phyloP scores from a whole-genome alignment of 2,797 vertebrate genomes.

The Acanthornis magna region DNA sequence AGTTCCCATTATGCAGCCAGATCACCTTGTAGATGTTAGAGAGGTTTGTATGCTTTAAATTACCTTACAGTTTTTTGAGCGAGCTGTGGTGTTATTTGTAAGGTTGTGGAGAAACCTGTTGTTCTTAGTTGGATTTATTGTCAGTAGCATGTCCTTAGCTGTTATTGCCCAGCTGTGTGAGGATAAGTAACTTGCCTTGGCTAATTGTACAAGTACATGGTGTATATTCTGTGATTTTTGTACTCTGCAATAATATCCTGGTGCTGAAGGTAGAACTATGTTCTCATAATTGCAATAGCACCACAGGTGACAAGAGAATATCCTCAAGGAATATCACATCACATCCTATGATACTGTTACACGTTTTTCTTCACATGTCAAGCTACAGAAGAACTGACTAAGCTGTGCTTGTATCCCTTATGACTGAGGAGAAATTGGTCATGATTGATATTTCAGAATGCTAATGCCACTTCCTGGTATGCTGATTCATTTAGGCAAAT shows the following conservation, averaged over 20 bases:
- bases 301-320: not conserved
- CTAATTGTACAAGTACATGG: not conserved
- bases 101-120: not conserved
- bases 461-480: not conserved
- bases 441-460: not conserved
- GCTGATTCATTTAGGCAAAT: not conserved
- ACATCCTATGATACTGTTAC: accelerated
- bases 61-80: not conserved
- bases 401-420: not conserved
- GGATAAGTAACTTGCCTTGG: not conserved
- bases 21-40: slow-evolving; percentile 93
- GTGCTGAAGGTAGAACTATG: not conserved
- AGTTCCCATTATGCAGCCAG: slow-evolving; percentile 84
- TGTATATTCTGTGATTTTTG: not conserved
- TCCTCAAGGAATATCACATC: not conserved
- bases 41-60: slow-evolving; percentile 80
- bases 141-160: not conserved
- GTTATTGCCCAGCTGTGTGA: not conserved
- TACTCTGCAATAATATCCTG: not conserved
- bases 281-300: not conserved
- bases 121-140: not conserved
- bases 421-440: not conserved
- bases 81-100: not conserved
- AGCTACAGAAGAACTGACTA: not conserved
- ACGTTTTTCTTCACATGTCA: not conserved